Evolutionary conservation across 2,888 invertebrate genomes (phyloP).

Genomic region (Agapostemon virescens): DNA sequence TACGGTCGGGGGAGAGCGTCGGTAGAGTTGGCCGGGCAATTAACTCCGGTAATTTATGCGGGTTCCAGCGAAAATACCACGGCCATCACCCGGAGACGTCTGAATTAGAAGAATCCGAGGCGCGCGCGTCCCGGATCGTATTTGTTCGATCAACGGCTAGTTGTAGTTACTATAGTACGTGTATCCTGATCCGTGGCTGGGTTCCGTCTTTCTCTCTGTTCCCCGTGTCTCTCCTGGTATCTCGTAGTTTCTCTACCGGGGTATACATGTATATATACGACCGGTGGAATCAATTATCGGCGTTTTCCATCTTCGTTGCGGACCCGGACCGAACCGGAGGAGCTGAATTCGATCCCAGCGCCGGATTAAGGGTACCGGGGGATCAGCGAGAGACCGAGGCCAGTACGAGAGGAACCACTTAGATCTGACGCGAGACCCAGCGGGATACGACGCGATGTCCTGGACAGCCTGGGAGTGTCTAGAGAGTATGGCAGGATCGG

Average conservation of each 20-base stretch:
- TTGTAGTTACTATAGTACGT: background rate
- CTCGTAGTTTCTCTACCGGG: conserved; percentile 15
- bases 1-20: background rate
- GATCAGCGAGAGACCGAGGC: conserved; percentile 45
- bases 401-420: conserved; percentile 59
- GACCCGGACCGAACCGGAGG: background rate
- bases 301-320: conserved; percentile 52
- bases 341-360: conserved; percentile 40
- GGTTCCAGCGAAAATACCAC: conserved; percentile 8
- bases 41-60: conserved; percentile 29
- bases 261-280: background rate
- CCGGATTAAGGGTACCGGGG: conserved; percentile 53
- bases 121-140: conserved; percentile 16
- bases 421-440: conserved; percentile 63
- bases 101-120: conserved; percentile 33
- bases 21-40: conserved; percentile 15
- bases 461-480: conserved; percentile 68
- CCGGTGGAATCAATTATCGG: conserved; percentile 66
- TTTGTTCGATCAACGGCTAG: conserved; percentile 43
- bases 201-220: background rate
- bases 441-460: conserved; percentile 71
- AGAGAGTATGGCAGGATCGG: conserved; percentile 46
- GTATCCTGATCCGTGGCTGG: background rate
- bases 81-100: conserved; percentile 19
- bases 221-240: background rate